Evolutionary conservation across 2,113 vertebrate species (phyloP).

Genomic region (Xenus cinereus): DNA sequence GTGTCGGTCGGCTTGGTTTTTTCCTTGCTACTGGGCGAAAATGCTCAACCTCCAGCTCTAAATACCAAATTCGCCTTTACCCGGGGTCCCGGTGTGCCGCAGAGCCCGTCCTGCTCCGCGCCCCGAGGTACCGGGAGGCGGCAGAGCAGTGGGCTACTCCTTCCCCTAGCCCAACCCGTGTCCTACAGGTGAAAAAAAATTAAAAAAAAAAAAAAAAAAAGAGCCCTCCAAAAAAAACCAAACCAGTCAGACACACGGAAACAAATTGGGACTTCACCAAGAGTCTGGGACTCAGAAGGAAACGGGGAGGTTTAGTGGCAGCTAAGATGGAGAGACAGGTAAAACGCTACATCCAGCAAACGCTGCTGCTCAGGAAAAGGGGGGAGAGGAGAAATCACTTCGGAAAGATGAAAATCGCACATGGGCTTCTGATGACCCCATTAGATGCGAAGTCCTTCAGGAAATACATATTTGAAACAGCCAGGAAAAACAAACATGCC

Average conservation of each 20-base stretch:
- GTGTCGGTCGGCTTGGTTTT: too few relatives aligned
- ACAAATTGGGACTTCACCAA: neutral
- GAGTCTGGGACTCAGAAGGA: neutral
- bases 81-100: neutral
- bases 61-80: neutral
- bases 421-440: constrained; percentile 57
- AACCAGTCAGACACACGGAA: neutral
- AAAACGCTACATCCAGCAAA: neutral
- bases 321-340: neutral
- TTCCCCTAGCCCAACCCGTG: neutral
- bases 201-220: neutral
- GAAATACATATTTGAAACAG: constrained; percentile 64
- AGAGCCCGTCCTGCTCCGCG: neutral
- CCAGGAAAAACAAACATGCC: constrained; percentile 58
- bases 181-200: too few relatives aligned
- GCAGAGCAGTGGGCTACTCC: neutral
- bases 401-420: constrained; percentile 46
- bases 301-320: neutral
- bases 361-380: neutral
- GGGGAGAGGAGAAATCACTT: neutral
- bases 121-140: neutral
- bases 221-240: neutral
- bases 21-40: neutral
- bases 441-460: constrained; percentile 49
- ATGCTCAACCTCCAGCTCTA: neutral